Evolutionary conservation across 2,797 vertebrate species (phyloP), one percentile per base, ranked within the genome.

Genomic region (Lithobates sylvaticus): DNA sequence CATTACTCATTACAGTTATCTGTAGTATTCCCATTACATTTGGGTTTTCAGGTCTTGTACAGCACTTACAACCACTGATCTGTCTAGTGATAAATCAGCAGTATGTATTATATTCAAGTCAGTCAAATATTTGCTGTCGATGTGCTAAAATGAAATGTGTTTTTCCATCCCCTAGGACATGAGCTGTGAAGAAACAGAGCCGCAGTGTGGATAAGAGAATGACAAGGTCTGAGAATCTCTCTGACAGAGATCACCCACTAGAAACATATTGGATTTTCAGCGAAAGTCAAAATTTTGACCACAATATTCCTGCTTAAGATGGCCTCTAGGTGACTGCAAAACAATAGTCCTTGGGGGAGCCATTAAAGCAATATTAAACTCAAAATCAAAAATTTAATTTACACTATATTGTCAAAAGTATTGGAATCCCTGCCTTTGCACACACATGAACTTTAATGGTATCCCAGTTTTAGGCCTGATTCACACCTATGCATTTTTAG

Each of bases 1-100:
- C 29, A 80, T 80, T 34, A 58, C 50, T 67, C 65, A 67, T 67
- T 26, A 67, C 65, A 10, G 27, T n/a, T 26, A 67, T 67, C 65
- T 29, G n/a, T 27, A 29, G 65, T 67, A 67, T 67, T 67, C 13
- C 65, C 65, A 67, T 67, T 67, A 67, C 65, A 29, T 2, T 29
- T 12, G 65, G 65, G 54, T 61, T 61, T 61, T 61, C 54, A 61
- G 54, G 21, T 61, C 27, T 67, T 67, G 65, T 67, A 67, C 65
- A 67, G 65, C 65, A 67, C 12, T 67, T 67, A 27, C n/a, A 13
- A 67, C 65, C 65, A 5, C 26, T 67, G 65, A 67, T 67, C 9
- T 72, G 16, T 72, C 32, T 27, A 9, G 54, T 61, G 54, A 61
- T 61, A 61, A 23, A 61, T 61, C 67, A 69, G 67, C 67, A 32